These are phyloP conservation scores for Synchiropus splendidus DNA, from an alignment of 2,113 vertebrate species.

Conservation along the genomic window DNA sequence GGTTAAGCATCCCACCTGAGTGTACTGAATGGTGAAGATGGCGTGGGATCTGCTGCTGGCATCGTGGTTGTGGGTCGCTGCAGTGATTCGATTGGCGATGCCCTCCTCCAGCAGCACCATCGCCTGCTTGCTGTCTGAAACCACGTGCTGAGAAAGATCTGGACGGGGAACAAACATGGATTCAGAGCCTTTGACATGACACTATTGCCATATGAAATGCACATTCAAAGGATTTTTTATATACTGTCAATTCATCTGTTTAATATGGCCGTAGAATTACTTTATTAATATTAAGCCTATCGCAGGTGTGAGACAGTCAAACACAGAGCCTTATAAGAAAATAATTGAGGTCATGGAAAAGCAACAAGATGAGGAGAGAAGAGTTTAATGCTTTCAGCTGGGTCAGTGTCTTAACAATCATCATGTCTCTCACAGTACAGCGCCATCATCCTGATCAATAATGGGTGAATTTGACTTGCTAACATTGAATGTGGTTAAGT, in stretches of 20 bases:
- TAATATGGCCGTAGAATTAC: background rate
- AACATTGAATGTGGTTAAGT: no score
- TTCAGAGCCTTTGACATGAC: no score
- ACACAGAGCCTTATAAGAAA: background rate
- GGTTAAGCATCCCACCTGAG: no score
- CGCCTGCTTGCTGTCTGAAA: slow-evolving; percentile 87
- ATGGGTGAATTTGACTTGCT: no score
- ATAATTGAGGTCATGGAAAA: no score
- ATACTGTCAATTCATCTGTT: background rate
- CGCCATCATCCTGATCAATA: no score
- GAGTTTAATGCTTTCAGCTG: no score
- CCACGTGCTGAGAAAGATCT: slow-evolving; percentile 90
- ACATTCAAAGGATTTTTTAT: no score
- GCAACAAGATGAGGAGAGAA: no score
- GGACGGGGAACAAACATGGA: slow-evolving; percentile 1
- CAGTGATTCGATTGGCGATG: slow-evolving; percentile 93
- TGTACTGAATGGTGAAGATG: slow-evolving; percentile 94
- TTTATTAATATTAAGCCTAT: background rate
- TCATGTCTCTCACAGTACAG: no score
- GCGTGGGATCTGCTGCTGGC: slow-evolving; percentile 96
- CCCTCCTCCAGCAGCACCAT: slow-evolving; percentile 86
- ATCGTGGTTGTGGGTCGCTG: slow-evolving; percentile 89
- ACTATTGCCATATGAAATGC: no score
- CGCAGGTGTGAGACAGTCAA: background rate
- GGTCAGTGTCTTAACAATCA: no score